phyloP scores from a whole-genome alignment of 2,797 vertebrate species.

The Odontamblyopus lacepedii region DNA sequence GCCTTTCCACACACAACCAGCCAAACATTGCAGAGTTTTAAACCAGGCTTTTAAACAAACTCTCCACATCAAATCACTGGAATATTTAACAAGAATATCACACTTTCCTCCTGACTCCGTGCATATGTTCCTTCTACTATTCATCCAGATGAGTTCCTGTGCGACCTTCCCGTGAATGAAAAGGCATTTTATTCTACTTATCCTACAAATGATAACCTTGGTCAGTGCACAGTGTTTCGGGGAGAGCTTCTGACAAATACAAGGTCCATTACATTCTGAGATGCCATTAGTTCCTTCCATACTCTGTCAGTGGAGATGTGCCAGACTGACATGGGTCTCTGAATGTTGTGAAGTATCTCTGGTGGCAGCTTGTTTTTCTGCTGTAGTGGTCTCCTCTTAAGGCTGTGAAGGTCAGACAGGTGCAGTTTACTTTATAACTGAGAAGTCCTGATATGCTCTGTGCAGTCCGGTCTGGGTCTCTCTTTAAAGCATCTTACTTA shows the following conservation, averaged over 20 bases:
- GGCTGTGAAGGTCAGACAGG: constrained; percentile 46
- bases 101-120: neutral
- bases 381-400: constrained; percentile 36
- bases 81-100: neutral
- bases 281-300: constrained; percentile 52
- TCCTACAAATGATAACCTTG: constrained; percentile 53
- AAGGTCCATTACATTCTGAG: constrained; percentile 40
- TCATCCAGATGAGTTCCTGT: constrained; percentile 34
- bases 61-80: too few relatives aligned
- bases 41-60: too few relatives aligned
- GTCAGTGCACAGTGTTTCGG: constrained; percentile 39
- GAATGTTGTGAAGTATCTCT: constrained; percentile 37
- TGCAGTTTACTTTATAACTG: neutral
- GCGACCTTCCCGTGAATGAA: constrained; percentile 28
- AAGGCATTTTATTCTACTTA: constrained; percentile 38
- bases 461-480: constrained; percentile 12
- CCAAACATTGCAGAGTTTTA: too few relatives aligned
- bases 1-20: too few relatives aligned
- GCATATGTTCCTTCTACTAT: neutral
- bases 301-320: constrained; percentile 56
- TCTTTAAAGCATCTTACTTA: constrained; percentile 11
- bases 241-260: constrained; percentile 49
- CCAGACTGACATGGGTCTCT: constrained; percentile 52
- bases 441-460: constrained; percentile 22
- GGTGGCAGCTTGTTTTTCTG: constrained; percentile 42